Evolutionary conservation across 2,888 invertebrate genomes (phyloP), one percentile per base, ranked within the genome.

Genomic region (Phrixothrix hirtus): DNA sequence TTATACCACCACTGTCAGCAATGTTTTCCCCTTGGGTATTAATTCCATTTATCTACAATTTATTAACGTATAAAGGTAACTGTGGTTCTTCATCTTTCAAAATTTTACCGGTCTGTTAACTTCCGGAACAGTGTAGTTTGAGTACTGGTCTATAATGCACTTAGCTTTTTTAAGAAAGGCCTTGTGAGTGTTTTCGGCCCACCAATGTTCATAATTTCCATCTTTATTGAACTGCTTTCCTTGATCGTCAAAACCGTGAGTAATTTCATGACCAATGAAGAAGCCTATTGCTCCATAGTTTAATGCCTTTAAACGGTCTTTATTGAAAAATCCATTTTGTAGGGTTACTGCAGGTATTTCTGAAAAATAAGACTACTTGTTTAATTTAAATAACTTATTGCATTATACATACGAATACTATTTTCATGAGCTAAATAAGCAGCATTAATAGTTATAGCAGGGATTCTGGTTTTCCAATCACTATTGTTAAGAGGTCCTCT

Each of bases 281-380:
- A 86, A 88, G 1, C 92, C 92, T 56, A 92, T 89, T 4, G 88
- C 87, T 13, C 89, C 91, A 62, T 88, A 92, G 74, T 92, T 92
- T 86, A 92, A 86, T 69, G 90, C 93, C 59, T 84, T 85, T 0
- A 92, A 92, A 15, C 92, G 85, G 27, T 87, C 83, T 35, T 88
- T 87, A 38, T 85, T 86, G 77, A 92, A 94, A 81, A 93, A 92
- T 1, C 86, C 83, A 1, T 90, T 91, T 79, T 93, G 93, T 1
- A 94, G 78, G 59, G 93, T 92, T 48, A 90, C 92, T 61, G 92
- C 92, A 0, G 92, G 92, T 75, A 93, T 90, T 75, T 91, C 92
- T 94, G 77, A 21, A 38, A 26, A 14, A 38, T 7, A 12, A 12
- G n/a, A 38, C 26, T n/a, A 36, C 2, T 1, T 36, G 10, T 14